Conservation (phyloP, 2,113 vertebrate genomes). For the Seriola quinqueradiata region DNA sequence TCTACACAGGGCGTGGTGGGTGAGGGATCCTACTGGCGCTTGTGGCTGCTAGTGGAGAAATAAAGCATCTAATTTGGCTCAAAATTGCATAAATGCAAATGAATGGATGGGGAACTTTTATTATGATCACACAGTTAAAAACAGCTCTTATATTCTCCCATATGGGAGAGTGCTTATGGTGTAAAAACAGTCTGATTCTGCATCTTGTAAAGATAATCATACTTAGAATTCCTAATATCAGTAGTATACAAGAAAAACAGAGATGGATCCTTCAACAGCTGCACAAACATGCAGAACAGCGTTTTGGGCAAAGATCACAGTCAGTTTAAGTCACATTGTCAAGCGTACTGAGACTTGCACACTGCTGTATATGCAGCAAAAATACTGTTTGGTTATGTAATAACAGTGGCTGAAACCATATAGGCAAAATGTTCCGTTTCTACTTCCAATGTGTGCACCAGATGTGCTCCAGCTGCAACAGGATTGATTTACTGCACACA, state of each 20-base stretch:
- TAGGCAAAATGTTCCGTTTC: conserved; percentile 28
- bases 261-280: conserved; percentile 25
- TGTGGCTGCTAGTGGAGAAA: conserved; percentile 55
- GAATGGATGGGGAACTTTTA: conserved; percentile 39
- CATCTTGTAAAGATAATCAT: neutral
- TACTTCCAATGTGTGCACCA: conserved; percentile 59
- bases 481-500: conserved; percentile 43
- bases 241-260: conserved; percentile 2
- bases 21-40: conserved; percentile 60
- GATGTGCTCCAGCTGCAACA: conserved; percentile 70
- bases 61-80: conserved; percentile 70
- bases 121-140: conserved; percentile 55
- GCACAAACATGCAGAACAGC: conserved; percentile 11
- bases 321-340: neutral
- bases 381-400: conserved; percentile 32
- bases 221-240: conserved; percentile 5
- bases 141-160: neutral
- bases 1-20: conserved; percentile 73
- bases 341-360: neutral
- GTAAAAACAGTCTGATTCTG: neutral
- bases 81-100: conserved; percentile 61
- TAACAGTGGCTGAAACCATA: conserved; percentile 22
- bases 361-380: neutral
- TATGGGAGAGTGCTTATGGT: conserved; percentile 5
- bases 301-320: conserved; percentile 3